phyloP scores from a whole-genome alignment of 2,113 vertebrate genomes.

The human region DNA sequence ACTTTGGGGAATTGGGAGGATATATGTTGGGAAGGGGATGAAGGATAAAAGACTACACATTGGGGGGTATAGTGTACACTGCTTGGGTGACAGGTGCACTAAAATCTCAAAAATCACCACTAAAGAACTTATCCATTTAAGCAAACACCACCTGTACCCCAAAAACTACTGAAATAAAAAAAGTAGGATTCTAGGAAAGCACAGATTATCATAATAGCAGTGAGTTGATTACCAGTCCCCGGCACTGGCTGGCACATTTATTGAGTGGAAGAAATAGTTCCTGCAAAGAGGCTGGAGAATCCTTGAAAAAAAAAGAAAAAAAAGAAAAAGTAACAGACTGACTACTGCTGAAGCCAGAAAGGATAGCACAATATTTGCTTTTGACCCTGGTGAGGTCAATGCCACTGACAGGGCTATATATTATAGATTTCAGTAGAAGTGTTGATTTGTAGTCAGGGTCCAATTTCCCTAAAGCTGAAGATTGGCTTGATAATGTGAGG shows the following conservation, averaged over 20 bases:
- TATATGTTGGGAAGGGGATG: too few species aligned
- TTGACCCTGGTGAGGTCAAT: background rate
- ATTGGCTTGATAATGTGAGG: background rate
- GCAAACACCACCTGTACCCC: too few species aligned
- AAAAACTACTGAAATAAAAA: too few species aligned
- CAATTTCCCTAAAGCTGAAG: background rate
- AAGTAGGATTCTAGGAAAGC: background rate
- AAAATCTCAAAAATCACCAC: too few species aligned
- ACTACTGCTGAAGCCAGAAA: background rate
- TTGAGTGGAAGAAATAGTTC: background rate
- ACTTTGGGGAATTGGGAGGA: too few species aligned
- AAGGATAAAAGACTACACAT: too few species aligned
- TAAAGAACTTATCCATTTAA: too few species aligned
- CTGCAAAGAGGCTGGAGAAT: background rate
- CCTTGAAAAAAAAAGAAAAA: background rate
- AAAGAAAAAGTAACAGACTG: background rate
- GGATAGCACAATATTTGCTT: background rate
- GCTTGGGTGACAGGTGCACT: too few species aligned
- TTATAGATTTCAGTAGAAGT: background rate
- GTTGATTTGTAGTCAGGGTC: background rate
- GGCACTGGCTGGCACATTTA: background rate
- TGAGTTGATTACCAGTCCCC: too few species aligned
- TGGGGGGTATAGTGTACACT: too few species aligned
- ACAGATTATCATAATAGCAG: background rate
- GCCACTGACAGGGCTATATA: too few species aligned